Base-by-base conservation (phyloP, 2,888 invertebrate genomes). In the Cryptops parisi region DNA sequence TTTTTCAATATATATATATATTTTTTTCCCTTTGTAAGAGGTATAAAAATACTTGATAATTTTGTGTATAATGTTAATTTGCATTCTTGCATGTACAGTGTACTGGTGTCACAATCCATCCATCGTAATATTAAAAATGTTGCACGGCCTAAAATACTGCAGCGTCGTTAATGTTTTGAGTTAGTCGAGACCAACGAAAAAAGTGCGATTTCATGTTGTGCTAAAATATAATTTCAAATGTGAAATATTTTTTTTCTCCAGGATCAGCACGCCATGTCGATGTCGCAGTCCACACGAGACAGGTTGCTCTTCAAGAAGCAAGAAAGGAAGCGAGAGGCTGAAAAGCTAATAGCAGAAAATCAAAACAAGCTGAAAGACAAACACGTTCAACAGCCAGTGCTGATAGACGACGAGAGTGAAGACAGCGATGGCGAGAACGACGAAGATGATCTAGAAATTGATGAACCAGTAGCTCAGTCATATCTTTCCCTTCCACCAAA, bases 301-400 rank as follows among this genome's bases (percentile, higher is more conserved):
- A 5, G 46, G 5, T 9, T 46, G 4, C 46, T 46, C 19, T 46
- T 46, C 23, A 46, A 46, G 23, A 46, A 46, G 25, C 46, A 46
- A 24, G 23, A 46, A 46, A 46, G 12, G 21, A 12, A 12, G 12
- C 5, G 17, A 15, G 24, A 46, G 25, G 46, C 46, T 21, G 46
- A 46, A 22, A 6, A 24, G 17, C 5, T 6, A 22, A 21, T 9
- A 19, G 46, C 23, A 21, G 46, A 43, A 33, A 33, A 33, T 33
- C 9, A 15, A 33, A 6, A 33, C 15, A 9, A 15, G 33, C 15
- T 33, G 33, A 6, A 33, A 15, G 33, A 9, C 9, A 15, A 33
- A 15, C 6, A 33, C 15, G 33, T n/a, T n/a, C n/a, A n/a, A n/a
- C n/a, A 33, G 33, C 6, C 6, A 15, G 6, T 33, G 15, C 33